Evolutionary conservation across 37 sponge, comb jelly and placozoan species (phyloP).

Genomic region (Diacarnus erythraeanus): DNA sequence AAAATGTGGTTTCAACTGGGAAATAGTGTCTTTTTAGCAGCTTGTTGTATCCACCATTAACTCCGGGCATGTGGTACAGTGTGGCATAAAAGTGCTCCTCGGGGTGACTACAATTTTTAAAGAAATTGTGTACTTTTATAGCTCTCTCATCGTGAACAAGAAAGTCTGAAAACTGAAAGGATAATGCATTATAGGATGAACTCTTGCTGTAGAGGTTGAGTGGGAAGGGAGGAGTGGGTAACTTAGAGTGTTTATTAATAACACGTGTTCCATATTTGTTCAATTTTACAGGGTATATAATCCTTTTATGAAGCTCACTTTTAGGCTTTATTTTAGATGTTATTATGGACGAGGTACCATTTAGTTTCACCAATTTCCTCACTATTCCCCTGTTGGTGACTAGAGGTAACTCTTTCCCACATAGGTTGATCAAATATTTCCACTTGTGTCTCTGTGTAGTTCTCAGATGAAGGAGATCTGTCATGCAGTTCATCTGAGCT

Average conservation of each 20-base stretch:
- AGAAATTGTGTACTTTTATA: neutral
- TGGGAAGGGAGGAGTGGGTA: neutral
- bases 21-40: neutral
- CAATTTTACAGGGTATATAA: neutral
- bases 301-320: too few species aligned
- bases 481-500: slow-evolving; percentile 37
- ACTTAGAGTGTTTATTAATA: neutral
- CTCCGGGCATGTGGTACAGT: slow-evolving; percentile 10
- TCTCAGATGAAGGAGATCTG: neutral
- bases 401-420: slow-evolving; percentile 54
- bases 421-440: slow-evolving; percentile 55
- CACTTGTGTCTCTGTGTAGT: neutral
- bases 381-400: slow-evolving; percentile 48
- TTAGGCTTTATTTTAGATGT: too few species aligned
- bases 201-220: slow-evolving; percentile 12
- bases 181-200: slow-evolving; percentile 14
- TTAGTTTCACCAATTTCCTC: neutral
- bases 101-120: neutral
- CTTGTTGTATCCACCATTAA: slow-evolving; percentile 16
- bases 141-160: neutral
- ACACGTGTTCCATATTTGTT: neutral
- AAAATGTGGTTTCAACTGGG: neutral
- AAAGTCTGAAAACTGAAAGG: neutral
- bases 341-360: neutral
- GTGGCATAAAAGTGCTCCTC: slow-evolving; percentile 48